Conservation (phyloP, 2,888 invertebrate genomes). For the Lasiommata megera region DNA sequence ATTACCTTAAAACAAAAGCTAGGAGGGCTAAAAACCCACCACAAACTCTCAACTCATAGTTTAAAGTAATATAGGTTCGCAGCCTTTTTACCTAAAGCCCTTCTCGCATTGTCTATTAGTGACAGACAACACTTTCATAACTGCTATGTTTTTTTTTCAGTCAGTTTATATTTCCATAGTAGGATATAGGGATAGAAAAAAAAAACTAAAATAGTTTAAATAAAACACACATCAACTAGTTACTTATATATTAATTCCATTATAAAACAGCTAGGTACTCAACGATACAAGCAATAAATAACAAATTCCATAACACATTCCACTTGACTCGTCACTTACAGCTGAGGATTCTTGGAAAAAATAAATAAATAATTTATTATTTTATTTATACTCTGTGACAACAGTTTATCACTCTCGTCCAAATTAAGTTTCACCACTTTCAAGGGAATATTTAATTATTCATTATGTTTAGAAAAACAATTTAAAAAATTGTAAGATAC, state of each 20-base stretch:
- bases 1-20: no score
- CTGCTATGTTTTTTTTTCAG: no score
- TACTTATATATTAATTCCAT: constrained; percentile 70
- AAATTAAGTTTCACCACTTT: background rate
- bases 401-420: background rate
- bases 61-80: no score
- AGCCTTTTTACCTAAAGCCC: no score
- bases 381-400: background rate
- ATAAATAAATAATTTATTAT: background rate
- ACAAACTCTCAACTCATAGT: no score
- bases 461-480: background rate
- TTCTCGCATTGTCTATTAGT: no score
- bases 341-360: constrained; percentile 30
- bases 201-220: constrained; percentile 28
- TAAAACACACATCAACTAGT: constrained; percentile 54
- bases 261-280: constrained; percentile 73
- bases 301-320: constrained; percentile 72
- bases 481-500: background rate
- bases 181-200: no score
- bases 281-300: constrained; percentile 75
- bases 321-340: constrained; percentile 63
- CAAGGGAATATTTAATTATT: background rate
- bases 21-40: no score
- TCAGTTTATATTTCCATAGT: no score
- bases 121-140: no score